These are phyloP conservation scores for Ictalurus furcatus DNA, from an alignment of 2,113 vertebrate genomes.

Conservation along the genomic window DNA sequence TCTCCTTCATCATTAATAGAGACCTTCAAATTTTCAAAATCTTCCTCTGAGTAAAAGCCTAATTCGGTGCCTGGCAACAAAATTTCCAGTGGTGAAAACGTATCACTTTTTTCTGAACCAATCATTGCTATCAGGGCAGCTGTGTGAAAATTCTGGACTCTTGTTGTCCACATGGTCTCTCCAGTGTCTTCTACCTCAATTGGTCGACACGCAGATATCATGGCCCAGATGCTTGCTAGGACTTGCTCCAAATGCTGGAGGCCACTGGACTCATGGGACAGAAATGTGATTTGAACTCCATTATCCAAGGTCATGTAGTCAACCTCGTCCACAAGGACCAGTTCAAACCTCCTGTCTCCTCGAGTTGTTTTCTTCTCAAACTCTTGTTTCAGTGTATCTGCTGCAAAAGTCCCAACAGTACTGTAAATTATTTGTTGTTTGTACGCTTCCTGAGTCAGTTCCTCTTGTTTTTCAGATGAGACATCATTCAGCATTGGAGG, in stretches of 20 bases:
- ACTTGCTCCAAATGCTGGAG: constrained; percentile 55
- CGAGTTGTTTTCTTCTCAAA: constrained; percentile 47
- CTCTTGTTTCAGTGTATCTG: constrained; percentile 53
- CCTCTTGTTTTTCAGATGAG: constrained; percentile 17
- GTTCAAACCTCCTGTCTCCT: constrained; percentile 42
- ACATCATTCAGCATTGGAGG: constrained; percentile 32
- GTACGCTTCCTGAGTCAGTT: constrained; percentile 39
- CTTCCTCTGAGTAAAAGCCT: constrained; percentile 41
- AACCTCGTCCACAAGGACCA: constrained; percentile 60
- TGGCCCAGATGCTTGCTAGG: constrained; percentile 51
- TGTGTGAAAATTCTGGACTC: constrained; percentile 51
- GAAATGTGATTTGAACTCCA: constrained; percentile 57
- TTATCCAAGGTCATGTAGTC: constrained; percentile 60
- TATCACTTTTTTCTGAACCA: constrained; percentile 13
- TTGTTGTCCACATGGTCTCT: constrained; percentile 43
- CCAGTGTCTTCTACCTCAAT: constrained; percentile 44
- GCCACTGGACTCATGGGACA: constrained; percentile 53
- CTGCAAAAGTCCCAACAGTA: constrained; percentile 50
- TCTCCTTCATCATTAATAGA: neutral
- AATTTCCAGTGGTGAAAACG: constrained; percentile 27
- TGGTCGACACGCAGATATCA: constrained; percentile 38
- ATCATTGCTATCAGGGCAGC: constrained; percentile 28
- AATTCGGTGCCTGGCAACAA: constrained; percentile 37
- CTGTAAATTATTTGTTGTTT: constrained; percentile 48
- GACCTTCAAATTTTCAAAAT: constrained; percentile 12